Evolutionary conservation across 2,797 vertebrate species (phyloP).

Genomic region (Pygocentrus nattereri): DNA sequence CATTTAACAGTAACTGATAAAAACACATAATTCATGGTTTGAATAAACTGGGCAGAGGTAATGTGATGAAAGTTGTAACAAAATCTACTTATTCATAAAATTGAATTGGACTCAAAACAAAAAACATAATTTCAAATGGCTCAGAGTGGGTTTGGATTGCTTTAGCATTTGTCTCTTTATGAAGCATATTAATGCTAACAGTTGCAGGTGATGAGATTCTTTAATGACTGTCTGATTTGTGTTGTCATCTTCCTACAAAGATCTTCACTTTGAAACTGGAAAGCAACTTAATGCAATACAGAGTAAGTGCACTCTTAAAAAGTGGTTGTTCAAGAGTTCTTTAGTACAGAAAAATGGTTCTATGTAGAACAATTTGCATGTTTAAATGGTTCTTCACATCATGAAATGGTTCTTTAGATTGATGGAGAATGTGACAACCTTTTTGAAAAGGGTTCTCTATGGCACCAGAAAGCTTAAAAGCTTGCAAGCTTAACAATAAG

Average conservation of each 20-base stretch:
- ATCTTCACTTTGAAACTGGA: too few relatives aligned
- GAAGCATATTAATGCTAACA: not conserved
- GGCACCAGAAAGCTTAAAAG: too few relatives aligned
- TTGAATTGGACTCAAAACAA: not conserved
- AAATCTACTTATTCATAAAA: not conserved
- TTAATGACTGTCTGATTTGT: not conserved
- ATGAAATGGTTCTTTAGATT: too few relatives aligned
- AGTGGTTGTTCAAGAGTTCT: too few relatives aligned
- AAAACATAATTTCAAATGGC: not conserved
- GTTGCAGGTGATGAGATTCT: not conserved
- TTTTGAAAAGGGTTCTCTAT: too few relatives aligned
- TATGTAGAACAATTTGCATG: too few relatives aligned
- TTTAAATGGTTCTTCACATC: too few relatives aligned
- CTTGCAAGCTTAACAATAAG: too few relatives aligned
- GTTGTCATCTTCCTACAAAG: not conserved
- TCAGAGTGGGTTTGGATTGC: not conserved
- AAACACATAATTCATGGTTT: not conserved
- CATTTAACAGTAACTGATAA: not conserved
- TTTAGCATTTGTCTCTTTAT: not conserved
- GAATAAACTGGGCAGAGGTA: not conserved
- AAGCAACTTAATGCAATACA: not conserved
- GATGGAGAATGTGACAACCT: too few relatives aligned
- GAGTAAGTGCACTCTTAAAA: not conserved
- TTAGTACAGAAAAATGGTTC: too few relatives aligned
- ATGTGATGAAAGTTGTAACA: not conserved